Evolutionary conservation across 2,113 vertebrate species (phyloP), one percentile per base, ranked within the genome.

Genomic region (Cariama cristata): DNA sequence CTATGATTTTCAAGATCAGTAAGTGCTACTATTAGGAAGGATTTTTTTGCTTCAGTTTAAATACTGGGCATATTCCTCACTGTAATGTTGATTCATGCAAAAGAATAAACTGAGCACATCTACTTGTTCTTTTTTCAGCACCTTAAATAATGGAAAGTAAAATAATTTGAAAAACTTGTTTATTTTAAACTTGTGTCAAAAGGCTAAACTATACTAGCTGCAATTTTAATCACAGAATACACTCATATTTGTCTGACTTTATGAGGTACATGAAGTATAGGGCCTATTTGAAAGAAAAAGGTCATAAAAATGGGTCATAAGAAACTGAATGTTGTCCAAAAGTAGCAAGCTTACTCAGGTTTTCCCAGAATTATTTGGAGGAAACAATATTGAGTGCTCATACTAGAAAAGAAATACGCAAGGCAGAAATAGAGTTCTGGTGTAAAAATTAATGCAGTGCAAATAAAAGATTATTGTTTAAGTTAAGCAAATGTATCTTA

Each of bases 211-310:
- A 93, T 47, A 81, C 28, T 76, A 96, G 97, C 71, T 96, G 89
- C 68, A 92, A 91, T 97, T 97, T 97, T 98, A 98, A 97, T 98
- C 95, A 97, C 93, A 92, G 71, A 93, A 97, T 97, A 97, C 79
- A 94, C 79, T 95, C 91, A 76, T 68, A 96, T 98, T 95, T 97
- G 81, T 96, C 89, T 93, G 79, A 85, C 94, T 97, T 97, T 94
- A 97, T 72, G 53, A 97, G 86, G 84, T 83, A 88, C 93, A 94
- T 77, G 88, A 94, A 75, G 42, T 60, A 72, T 68, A 83, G 28
- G 28, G 22, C 11, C 73, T 90, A 58, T 72, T 79, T 79, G 52
- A 96, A 92, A 91, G 49, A 79, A 93, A 95, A 89, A 85, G 38
- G 42, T 88, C 45, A 93, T 71, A 95, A 95, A 93, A 94, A 92